Evolutionary conservation across 2,888 invertebrate species (phyloP), one percentile per base, ranked within the genome.

Genomic region (Chrysolina oricalcia): DNA sequence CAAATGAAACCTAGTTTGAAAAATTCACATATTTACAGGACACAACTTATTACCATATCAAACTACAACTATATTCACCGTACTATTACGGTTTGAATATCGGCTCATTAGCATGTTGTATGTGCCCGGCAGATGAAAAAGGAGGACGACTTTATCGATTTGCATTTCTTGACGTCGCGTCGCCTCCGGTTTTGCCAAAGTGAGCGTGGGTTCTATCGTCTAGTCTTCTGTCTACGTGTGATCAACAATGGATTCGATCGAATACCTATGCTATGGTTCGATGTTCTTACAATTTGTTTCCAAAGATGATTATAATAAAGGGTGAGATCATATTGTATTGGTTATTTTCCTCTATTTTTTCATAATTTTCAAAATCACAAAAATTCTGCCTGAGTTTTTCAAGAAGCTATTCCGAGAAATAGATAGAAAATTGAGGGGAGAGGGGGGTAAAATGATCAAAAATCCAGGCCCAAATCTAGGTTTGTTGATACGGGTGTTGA

Each of bases 141-240:
- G 50, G n/a, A n/a, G 17, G 75, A 75, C 78, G 71, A 50, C 80
- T 79, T 80, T 80, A 75, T 78, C 82, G 81, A 83, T 83, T 83
- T 83, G 82, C 83, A 83, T 83, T 83, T 82, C 82, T 83, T 82
- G 83, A 83, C 83, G 82, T 82, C 82, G 79, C 83, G 82, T 82
- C 82, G 79, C 82, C 17, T 43, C 3, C n/a, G 19, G 1, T 17
- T 50, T n/a, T 13, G 19, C 19, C 9, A 46, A 46, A 15, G 2
- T 15, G 0, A 4, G 46, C 46, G 50, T 50, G 19, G 50, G 50
- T 50, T 43, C 13, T 43, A 2, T 19, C 50, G 19, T 46, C n/a
- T 46, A 19, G 19, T 50, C n/a, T 50, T 1, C 19, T 50, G 5
- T 50, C 17, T 9, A 50, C 19, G 17, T 50, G 19, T 17, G 10